Evolutionary conservation across 35 echinoderm and acorn worm genomes (phyloP).

Genomic region (Anneissia japonica): DNA sequence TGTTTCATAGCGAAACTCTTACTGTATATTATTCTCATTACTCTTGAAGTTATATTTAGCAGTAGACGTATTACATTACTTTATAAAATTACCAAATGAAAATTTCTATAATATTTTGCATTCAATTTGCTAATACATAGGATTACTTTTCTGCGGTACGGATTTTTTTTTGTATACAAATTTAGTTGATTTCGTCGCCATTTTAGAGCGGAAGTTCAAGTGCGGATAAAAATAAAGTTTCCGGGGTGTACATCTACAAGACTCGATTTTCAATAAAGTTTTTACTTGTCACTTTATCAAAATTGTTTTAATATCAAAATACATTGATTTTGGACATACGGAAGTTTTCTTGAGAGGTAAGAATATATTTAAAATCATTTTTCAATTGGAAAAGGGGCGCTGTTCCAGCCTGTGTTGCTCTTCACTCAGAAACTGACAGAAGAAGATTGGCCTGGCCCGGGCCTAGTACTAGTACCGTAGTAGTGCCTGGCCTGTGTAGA

Average conservation of each 20-base stretch:
- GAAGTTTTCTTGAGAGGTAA: background rate
- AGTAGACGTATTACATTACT: no score
- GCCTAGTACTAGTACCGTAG: background rate
- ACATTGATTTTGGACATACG: background rate
- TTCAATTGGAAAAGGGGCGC: background rate
- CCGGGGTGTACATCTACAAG: background rate
- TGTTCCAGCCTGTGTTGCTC: background rate
- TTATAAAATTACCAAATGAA: no score
- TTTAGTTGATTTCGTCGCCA: background rate
- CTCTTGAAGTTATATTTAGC: no score
- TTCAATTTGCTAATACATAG: no score
- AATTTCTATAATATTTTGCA: no score
- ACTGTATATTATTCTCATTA: no score
- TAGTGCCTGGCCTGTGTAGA: background rate
- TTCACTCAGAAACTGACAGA: background rate
- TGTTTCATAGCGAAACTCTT: no score
- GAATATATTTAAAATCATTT: background rate
- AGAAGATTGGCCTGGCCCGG: no score
- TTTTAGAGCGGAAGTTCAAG: conserved; percentile 1
- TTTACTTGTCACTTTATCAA: background rate
- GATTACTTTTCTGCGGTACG: background rate
- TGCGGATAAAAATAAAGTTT: background rate
- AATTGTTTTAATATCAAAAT: background rate
- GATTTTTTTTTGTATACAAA: background rate
- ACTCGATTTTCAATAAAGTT: background rate